Base-by-base conservation (phyloP, 2,797 vertebrate species). In the Pelodytes ibericus region DNA sequence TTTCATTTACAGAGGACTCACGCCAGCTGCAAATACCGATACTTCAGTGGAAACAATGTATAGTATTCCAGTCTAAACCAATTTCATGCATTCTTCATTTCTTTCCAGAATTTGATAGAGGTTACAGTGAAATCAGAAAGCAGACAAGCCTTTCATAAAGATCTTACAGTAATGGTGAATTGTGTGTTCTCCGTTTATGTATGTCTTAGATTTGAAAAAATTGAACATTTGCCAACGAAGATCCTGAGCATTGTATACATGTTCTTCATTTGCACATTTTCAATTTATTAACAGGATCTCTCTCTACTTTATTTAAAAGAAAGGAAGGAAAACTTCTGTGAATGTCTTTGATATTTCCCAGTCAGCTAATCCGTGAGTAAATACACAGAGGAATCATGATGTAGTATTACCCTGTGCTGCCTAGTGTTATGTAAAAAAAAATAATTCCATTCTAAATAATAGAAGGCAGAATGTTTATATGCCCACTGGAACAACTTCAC, bases 401-500 rank as follows among this genome's bases (percentile, higher is more conserved):
- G 53, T 62, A 56, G 71, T 61, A 62, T 73, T 73, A 79, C 44
- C 57, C 8, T 57, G 26, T 61, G 41, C 64, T 79, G 71, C 76
- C 68, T 69, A 79, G 62, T 62, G 64, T 61, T 73, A 68, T 73
- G 33, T 73, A 68, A 73, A 62, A 44, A n/a, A 39, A 77, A 63
- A 61, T 20, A 68, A 67, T 44, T 73, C 70, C 29, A 73, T 61
- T 63, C 63, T 60, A 67, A 73, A 79, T 53, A 67, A 73, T 44
- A 68, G 73, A 56, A 47, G 26, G 64, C 63, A 60, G 64, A 79
- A 49, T 73, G 71, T 79, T 78, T 78, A 72, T 67, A 78, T 78
- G 75, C 69, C 53, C 62, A 67, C 61, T 79, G 76, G 76, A 79
- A 68, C 57, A 56, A 39, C 76, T 64, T 79, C 64, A 79, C 31